phyloP scores from a whole-genome alignment of 2,113 vertebrate species.

The Orycteropus afer region DNA sequence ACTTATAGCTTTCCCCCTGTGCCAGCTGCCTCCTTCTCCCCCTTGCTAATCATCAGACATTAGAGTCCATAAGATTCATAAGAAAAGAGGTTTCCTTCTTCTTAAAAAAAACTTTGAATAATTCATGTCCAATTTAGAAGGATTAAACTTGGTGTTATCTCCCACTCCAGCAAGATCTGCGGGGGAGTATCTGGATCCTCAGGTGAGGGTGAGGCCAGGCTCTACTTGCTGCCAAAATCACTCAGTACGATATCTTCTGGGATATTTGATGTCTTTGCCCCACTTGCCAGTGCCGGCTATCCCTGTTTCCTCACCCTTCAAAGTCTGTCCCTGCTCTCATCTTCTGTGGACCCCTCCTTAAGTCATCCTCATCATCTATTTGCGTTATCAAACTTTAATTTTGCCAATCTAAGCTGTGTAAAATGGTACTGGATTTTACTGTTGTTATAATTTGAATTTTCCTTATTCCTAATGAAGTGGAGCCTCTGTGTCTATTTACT shows the following conservation, averaged over 20 bases:
- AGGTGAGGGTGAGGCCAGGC: neutral
- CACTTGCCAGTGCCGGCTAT: neutral
- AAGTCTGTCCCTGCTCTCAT: neutral
- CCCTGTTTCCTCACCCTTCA: neutral
- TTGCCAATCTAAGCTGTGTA: neutral
- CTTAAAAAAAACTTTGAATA: slow-evolving; percentile 75
- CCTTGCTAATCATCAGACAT: slow-evolving; percentile 71
- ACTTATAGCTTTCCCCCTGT: neutral
- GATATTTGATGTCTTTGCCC: neutral
- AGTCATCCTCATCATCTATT: neutral
- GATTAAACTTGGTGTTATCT: slow-evolving; percentile 83
- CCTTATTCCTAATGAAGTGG: neutral
- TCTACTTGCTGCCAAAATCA: neutral
- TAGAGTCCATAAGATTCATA: slow-evolving; percentile 63
- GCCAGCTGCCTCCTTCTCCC: slow-evolving; percentile 57
- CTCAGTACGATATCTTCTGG: neutral
- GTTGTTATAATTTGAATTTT: slow-evolving; percentile 50
- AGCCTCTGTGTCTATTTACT: neutral
- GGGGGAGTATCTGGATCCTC: slow-evolving; percentile 75
- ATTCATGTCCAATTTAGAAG: slow-evolving; percentile 82
- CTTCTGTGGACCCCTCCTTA: neutral
- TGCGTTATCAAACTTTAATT: neutral
- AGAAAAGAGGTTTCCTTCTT: slow-evolving; percentile 50
- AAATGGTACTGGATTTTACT: slow-evolving; percentile 32
- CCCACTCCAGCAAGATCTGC: slow-evolving; percentile 75